phyloP scores from a whole-genome alignment of 2,888 invertebrate species.

The Eulithis prunata region DNA sequence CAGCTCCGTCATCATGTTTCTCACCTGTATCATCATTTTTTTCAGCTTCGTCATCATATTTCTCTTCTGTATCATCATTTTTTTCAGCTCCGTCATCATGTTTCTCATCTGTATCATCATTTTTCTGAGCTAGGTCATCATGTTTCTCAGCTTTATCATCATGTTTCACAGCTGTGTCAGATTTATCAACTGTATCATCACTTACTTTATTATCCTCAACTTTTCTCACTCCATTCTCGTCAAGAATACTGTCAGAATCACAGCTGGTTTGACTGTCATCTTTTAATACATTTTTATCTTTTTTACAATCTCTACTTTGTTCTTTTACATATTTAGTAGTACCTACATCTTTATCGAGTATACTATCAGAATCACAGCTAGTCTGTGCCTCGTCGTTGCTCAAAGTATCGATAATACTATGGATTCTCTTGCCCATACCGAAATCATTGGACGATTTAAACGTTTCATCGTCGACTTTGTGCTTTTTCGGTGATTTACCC shows the following conservation, averaged over 20 bases:
- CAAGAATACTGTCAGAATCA: constrained; percentile 15
- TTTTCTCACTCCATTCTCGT: constrained; percentile 6
- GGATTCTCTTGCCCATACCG: constrained; percentile 22
- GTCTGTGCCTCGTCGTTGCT: constrained; percentile 31
- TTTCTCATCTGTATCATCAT: neutral
- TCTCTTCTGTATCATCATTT: too few species aligned
- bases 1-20: neutral
- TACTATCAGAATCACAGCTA: constrained; percentile 33
- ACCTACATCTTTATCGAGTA: constrained; percentile 16
- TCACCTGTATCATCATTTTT: neutral
- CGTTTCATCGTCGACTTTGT: constrained; percentile 40
- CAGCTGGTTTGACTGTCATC: constrained; percentile 6
- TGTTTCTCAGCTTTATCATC: neutral
- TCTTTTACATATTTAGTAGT: neutral
- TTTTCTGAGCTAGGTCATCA: neutral
- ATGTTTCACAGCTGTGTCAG: neutral
- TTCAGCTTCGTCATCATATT: neutral
- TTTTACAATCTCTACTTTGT: constrained; percentile 7
- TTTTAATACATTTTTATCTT: neutral
- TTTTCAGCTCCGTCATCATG: neutral
- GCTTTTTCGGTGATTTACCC: neutral
- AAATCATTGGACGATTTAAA: constrained; percentile 39
- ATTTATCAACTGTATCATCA: neutral
- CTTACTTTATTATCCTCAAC: constrained; percentile 1
- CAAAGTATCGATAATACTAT: constrained; percentile 57